Evolutionary conservation across 1,140 invertebrate genomes (phyloP), one percentile per base, ranked within the genome.

Genomic region (Chrysopa pallens): DNA sequence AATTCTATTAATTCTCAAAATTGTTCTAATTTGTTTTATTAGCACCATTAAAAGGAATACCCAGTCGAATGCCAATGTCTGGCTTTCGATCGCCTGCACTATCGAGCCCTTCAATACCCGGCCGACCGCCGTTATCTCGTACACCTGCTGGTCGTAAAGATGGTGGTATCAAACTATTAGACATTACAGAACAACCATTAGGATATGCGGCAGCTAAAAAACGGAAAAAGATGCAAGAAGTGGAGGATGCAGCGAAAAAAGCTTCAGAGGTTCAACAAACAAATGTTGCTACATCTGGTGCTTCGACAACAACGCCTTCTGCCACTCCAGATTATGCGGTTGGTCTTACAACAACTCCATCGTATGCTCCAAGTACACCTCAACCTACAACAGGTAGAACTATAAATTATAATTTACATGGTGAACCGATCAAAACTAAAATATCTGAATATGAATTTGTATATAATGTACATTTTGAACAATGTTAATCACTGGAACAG

Each of bases 121-220:
- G 50, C 14, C 57, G 68, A 41, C 67, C 67, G 3, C 57, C 67
- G 2, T 52, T 70, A 12, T 47, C 53, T 9, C 56, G 60, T 31
- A 66, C 66, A 3, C 64, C 74, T 2, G 73, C 64, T 42, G 72
- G 62, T 29, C 75, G 76, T 37, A 89, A 89, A 59, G 87, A 92
- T 59, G 86, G 85, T 46, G 90, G 91, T 42, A 86, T 91, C 45
- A 88, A 96, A 65, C 63, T 96, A 11, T 63, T 97, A 14, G 92
- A 96, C 54, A 92, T 96, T 49, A 79, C 78, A 13, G 92, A 96
- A 54, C 87, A 93, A 53, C 92, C 93, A 2, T 48, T 76, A n/a
- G 73, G 73, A 6, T 75, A 73, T 55, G 71, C 71, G 1, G 70
- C 72, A 8, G 71, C 71, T 17, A 59, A 59, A 41, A 59, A 59